phyloP scores from a whole-genome alignment of 2,797 vertebrate species.

The Syncerus caffer region DNA sequence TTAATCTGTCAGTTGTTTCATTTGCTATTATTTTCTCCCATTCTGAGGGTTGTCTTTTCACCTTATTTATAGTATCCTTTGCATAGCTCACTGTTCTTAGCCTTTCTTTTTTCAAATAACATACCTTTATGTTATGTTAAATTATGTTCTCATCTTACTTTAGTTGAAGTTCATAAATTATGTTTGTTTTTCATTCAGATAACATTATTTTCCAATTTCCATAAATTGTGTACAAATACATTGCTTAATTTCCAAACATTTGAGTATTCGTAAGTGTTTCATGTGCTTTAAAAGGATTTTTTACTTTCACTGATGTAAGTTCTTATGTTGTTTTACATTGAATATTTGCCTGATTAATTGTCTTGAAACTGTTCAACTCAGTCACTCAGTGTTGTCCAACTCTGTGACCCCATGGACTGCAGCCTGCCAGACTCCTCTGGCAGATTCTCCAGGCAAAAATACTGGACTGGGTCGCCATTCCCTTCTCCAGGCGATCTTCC shows the following conservation, averaged over 20 bases:
- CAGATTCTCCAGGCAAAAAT: neutral
- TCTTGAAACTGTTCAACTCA: neutral
- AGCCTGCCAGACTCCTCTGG: neutral
- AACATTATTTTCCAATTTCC: neutral
- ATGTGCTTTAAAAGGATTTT: neutral
- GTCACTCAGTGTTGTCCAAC: neutral
- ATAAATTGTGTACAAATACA: neutral
- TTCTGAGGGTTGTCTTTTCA: neutral
- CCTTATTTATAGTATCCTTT: neutral
- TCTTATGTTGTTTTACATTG: neutral
- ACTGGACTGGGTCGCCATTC: neutral
- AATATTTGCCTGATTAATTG: neutral
- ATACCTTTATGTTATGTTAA: neutral
- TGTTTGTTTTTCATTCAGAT: neutral
- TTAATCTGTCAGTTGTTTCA: neutral
- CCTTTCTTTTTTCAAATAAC: neutral
- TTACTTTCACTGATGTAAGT: neutral
- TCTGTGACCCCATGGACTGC: neutral
- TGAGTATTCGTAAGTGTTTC: neutral
- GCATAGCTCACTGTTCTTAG: neutral
- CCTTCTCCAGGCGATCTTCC: neutral
- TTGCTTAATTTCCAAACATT: neutral
- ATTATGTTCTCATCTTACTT: neutral
- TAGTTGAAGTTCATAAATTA: neutral
- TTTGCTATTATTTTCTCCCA: neutral